Base-by-base conservation (phyloP, 2,797 vertebrate genomes). In the Sus cebifrons region DNA sequence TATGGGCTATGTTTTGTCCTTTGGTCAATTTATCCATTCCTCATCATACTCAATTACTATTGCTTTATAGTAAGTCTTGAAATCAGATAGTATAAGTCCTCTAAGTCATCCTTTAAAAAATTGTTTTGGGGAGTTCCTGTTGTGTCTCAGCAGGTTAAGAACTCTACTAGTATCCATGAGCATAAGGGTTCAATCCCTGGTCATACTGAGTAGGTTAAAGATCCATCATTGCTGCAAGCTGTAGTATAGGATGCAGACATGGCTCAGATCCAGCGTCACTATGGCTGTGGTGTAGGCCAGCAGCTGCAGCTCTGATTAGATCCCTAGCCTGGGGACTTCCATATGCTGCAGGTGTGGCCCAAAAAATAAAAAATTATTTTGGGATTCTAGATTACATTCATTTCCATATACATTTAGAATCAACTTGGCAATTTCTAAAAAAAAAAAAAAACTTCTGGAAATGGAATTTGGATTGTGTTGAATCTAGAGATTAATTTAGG, bases 101-200 rank as follows among this genome's bases (percentile, higher is more conserved):
- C n/a, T 79, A 60, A 82, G 90, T 77, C 6, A 86, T 68, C 10
- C 65, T 32, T 95, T 52, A 29, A 62, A 92, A 93, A 86, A 68
- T 74, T 96, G 20, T 9, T 32, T 91, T 82, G 18, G 44, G 44
- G 44, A 49, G 44, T 49, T 49, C 44, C 44, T 10, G 9, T 49
- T 49, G 44, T 49, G 6, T 6, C 44, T 49, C 44, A 49, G 44
- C 44, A 49, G 44, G 44, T 49, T 49, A 49, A 49, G 44, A 49
- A 49, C 44, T 10, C 44, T 49, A 10, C 44, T 49, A 49, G 44
- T 49, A 49, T 49, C 44, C 44, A 49, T 49, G 44, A 49, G 44
- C 6, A 49, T 49, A 49, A 49, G 44, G 6, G 44, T 49, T 49
- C 6, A 49, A 49, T 49, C 44, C 44, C 44, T 49, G 44, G 44